Evolutionary conservation across 2,888 invertebrate species (phyloP), one percentile per base, ranked within the genome.

Genomic region (Dasysyrphus albostriatus): DNA sequence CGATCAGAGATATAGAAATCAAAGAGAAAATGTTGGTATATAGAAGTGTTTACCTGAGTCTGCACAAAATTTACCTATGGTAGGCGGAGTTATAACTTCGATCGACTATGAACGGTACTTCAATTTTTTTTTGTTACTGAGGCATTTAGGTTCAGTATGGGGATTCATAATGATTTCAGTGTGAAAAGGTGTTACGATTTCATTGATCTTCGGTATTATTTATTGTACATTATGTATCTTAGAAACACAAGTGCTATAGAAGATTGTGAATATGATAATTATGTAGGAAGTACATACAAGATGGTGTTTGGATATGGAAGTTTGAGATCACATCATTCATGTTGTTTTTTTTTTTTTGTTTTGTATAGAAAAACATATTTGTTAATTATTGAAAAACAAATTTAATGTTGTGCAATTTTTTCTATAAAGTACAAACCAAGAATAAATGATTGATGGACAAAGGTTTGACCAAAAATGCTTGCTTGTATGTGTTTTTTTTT

Each of bases 111-210:
- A 87, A 87, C 87, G 87, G 87, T 70, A 87, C 82, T 87, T 87
- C 44, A 51, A 70, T 42, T 19, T 12, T 12, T 59, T 37, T 59
- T 39, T 59, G 2, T 54, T 58, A 24, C 24, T 24, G 54, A 39
- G 7, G 47, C 69, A 70, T 74, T 63, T 74, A 14, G 14, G 19
- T 61, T 61, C 37, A 12, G 67, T 61, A 42, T 16, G 56, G 14
- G 32, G 49, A 49, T 51, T 37, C 39, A 77, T 70, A 54, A 51
- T 47, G 44, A 72, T 65, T 69, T 56, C 9, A 19, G 67, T 76
- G 80, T 65, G 65, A 77, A 81, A 73, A 85, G 85, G 77, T 81
- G 85, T 81, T 77, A 78, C 82, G 78, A 87, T 78, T 87, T 78
- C 82, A 87, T 87, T 82, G 78, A 87, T 82, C 63, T 78, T 79